Evolutionary conservation across 2,888 invertebrate genomes (phyloP).

Genomic region (Steinernema hermaphroditum): DNA sequence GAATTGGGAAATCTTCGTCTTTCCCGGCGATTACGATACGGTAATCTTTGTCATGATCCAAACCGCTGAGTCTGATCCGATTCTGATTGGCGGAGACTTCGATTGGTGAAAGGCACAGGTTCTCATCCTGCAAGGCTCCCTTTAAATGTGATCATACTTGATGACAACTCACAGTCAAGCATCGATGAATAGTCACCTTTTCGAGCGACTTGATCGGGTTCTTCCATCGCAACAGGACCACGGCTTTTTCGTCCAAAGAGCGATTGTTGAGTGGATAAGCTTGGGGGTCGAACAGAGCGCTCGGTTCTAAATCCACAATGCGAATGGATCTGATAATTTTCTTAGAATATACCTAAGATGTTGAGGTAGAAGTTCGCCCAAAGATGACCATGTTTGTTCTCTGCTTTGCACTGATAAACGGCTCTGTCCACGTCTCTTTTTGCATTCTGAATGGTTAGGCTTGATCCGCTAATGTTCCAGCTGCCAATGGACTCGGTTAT

Average conservation of each 20-base stretch:
- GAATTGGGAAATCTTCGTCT: too few relatives aligned
- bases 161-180: too few relatives aligned
- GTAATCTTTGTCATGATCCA: too few relatives aligned
- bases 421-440: conserved; percentile 77
- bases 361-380: conserved; percentile 97
- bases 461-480: conserved; percentile 51
- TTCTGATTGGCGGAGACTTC: too few relatives aligned
- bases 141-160: too few relatives aligned
- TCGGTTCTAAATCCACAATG: conserved; percentile 49
- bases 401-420: conserved; percentile 98
- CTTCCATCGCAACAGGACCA: conserved; percentile 80
- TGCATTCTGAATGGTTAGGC: conserved; percentile 62
- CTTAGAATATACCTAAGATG: conserved; percentile 78
- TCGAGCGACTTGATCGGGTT: conserved; percentile 96
- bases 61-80: too few relatives aligned
- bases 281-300: conserved; percentile 71
- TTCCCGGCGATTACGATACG: too few relatives aligned
- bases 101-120: too few relatives aligned
- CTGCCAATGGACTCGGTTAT: too few relatives aligned
- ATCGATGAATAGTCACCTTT: conserved; percentile 68
- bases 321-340: neutral
- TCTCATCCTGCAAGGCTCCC: too few relatives aligned
- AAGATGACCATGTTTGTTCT: conserved; percentile 87
- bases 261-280: conserved; percentile 79
- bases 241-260: neutral